These are phyloP conservation scores for Sinocyclocheilus anshuiensis DNA, from an alignment of 2,113 vertebrate species.

Conservation along the genomic window DNA sequence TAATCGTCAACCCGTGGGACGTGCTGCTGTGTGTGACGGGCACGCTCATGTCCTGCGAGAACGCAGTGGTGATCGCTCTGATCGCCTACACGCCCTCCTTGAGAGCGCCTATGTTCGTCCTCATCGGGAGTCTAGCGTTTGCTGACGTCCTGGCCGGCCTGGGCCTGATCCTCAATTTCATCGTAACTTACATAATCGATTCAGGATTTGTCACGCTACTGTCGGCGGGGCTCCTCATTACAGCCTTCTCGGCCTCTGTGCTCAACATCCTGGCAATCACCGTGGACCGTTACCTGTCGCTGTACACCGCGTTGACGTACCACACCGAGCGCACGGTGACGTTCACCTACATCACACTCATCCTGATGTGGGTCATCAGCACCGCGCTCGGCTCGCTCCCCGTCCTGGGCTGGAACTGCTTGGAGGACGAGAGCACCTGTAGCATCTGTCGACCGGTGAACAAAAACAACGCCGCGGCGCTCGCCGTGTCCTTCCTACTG, in stretches of 20 bases:
- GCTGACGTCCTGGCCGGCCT: conserved; percentile 86
- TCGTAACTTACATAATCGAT: conserved; percentile 81
- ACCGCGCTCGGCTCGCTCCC: conserved; percentile 81
- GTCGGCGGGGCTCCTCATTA: conserved; percentile 80
- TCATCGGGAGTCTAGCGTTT: conserved; percentile 86
- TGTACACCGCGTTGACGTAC: conserved; percentile 77
- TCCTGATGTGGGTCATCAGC: conserved; percentile 80
- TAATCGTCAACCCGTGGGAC: conserved; percentile 83
- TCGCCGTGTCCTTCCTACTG: conserved; percentile 85
- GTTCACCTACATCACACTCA: conserved; percentile 83
- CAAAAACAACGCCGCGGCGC: conserved; percentile 84
- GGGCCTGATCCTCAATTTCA: conserved; percentile 86
- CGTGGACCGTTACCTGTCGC: conserved; percentile 84
- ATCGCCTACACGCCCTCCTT: conserved; percentile 85
- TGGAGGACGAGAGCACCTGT: conserved; percentile 81
- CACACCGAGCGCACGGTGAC: conserved; percentile 85
- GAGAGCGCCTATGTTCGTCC: conserved; percentile 83
- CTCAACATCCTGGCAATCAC: conserved; percentile 90
- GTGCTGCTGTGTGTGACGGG: conserved; percentile 80
- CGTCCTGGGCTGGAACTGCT: conserved; percentile 89
- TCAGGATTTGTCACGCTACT: conserved; percentile 74
- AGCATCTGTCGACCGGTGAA: conserved; percentile 87
- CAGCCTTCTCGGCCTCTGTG: conserved; percentile 88
- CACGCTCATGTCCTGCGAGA: conserved; percentile 75
- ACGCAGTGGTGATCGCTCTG: conserved; percentile 86